Base-by-base conservation (phyloP, 2,113 vertebrate genomes). In the Hepsetus odoe region DNA sequence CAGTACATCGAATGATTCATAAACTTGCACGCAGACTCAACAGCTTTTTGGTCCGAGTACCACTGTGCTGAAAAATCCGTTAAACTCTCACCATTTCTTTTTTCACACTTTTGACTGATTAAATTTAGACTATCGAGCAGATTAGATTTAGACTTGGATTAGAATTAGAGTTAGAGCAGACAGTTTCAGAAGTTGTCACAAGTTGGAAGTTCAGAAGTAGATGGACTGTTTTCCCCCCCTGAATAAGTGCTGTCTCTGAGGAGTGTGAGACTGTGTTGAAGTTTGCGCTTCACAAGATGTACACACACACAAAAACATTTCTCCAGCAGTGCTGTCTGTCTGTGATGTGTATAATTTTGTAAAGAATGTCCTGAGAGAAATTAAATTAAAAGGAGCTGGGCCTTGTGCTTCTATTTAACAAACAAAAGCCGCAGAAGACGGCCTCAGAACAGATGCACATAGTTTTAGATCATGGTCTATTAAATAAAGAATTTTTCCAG, bases 261-360 rank as follows among this genome's bases (percentile, higher is more conserved):
- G 53, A 77, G 12, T 67, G 46, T 20, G 44, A 51, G 12, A 51
- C 32, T 32, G 20, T 42, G 35, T 26, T 56, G 9, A 62, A 70
- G 64, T 33, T 40, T 62, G 20, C 58, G 64, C 35, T 71, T 59
- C 33, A 74, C 13, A 32, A 44, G 28, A 53, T n/a, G 4, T 13
- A 4, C 28, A 20, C 40, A 22, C 7, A n/a, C 65, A 42, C 69
- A 40, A 49, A 42, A 18, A 32, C 51, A 46, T 24, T 58, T 32
- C 49, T 28, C 32, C 80, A 80, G 85, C 74, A 87, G 86, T 86
- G 79, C 12, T 30, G 44, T 72, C 42, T 53, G 58, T 64, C 42
- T 59, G 35, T 68, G 78, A 33, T 10, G 44, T 67, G 18, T 51
- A 0, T 44, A 11, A 20, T 59, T 44, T 72, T 64, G 65, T 53